A percentile compares a stretch with the other conserved stretches of the same genome.
phyloP scores from a whole-genome alignment of 2,888 invertebrate genomes.

The Drosophila crucigera region DNA sequence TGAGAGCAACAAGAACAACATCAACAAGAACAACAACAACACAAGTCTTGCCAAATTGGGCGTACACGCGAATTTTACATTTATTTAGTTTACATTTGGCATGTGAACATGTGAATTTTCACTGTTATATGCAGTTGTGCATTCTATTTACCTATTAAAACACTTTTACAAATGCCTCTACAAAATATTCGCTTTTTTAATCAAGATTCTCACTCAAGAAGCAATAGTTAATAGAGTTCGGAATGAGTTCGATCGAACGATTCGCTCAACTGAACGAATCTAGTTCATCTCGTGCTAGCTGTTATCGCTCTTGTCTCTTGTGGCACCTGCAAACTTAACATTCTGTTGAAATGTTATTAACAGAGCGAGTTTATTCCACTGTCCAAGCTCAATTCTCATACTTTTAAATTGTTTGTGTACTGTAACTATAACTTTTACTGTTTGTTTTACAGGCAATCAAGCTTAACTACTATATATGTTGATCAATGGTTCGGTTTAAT shows the following conservation, averaged over 20 bases:
- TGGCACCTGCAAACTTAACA: conserved; percentile 21
- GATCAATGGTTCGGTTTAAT: not conserved
- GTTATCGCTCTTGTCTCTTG: conserved; percentile 4
- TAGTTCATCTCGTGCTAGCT: conserved; percentile 14
- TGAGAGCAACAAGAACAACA: conserved; percentile 28
- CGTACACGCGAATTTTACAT: conserved; percentile 29
- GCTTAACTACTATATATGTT: not conserved
- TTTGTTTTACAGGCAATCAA: not conserved
- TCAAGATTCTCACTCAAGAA: conserved; percentile 46
- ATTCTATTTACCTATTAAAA: conserved; percentile 44
- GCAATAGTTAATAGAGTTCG: conserved; percentile 5
- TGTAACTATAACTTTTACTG: not conserved
- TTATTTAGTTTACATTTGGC: not conserved
- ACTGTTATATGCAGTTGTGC: not conserved
- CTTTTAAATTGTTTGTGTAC: not conserved
- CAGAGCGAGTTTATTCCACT: not conserved
- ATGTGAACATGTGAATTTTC: not conserved
- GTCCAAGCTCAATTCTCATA: not conserved
- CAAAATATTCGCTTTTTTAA: conserved; percentile 34
- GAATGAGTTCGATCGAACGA: conserved; percentile 24
- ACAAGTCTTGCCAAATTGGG: conserved; percentile 64
- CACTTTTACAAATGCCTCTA: conserved; percentile 19
- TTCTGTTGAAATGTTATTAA: not conserved
- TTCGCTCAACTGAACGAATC: conserved; percentile 16
- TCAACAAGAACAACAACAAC: conserved; percentile 39